Evolutionary conservation across 2,113 vertebrate genomes (phyloP).

Genomic region (Terrapene triunguis): DNA sequence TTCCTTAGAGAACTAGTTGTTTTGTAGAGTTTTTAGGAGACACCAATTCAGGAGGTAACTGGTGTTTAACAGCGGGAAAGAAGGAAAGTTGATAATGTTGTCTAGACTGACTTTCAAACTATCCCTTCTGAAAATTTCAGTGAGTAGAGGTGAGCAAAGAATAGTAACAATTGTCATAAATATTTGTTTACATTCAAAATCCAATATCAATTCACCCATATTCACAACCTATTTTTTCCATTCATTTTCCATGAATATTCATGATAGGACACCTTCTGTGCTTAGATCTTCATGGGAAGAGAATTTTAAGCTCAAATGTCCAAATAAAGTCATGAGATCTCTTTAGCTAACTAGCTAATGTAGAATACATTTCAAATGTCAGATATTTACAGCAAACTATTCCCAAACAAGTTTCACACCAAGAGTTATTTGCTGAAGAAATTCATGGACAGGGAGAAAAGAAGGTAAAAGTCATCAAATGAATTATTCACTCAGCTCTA

Average conservation of each 20-base stretch:
- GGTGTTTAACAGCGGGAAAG: not conserved
- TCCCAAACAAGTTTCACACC: not conserved
- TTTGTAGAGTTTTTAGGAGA: not conserved
- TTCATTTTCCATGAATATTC: not conserved
- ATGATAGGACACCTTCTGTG: not conserved
- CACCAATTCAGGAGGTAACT: not conserved
- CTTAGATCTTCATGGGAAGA: not conserved
- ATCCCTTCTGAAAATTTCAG: not conserved
- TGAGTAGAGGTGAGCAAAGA: not conserved
- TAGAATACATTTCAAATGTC: not conserved
- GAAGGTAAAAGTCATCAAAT: not conserved
- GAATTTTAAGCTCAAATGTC: not conserved
- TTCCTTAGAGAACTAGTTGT: not conserved
- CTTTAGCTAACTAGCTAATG: not conserved
- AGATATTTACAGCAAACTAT: not conserved
- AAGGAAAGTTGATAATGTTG: not conserved
- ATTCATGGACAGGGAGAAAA: not conserved
- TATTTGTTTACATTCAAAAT: not conserved
- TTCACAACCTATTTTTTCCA: not conserved
- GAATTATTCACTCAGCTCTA: not conserved
- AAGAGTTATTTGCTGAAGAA: not conserved
- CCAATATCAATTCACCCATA: not conserved
- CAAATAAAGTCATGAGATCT: constrained; percentile 20
- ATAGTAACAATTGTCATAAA: not conserved
- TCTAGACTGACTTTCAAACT: not conserved